Percentiles rank a stretch among this genome's conserved stretches.
These are phyloP conservation scores for Drosophila lini DNA, from an alignment of 1,140 invertebrate genomes.

Conservation along the genomic window DNA sequence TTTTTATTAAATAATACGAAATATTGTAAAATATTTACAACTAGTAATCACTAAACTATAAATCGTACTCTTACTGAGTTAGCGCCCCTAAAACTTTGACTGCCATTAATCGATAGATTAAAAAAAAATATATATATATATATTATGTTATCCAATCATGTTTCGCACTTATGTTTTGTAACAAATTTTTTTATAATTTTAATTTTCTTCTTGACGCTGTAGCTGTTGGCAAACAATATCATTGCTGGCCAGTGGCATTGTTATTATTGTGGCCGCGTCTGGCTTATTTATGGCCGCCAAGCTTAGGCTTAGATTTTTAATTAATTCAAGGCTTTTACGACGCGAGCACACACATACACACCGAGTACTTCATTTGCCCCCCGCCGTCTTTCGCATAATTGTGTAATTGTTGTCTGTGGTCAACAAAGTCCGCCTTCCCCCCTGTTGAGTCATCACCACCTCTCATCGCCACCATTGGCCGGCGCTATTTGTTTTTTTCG, in stretches of 20 bases:
- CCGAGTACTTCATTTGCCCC: conserved; percentile 10
- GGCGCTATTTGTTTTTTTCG: conserved; percentile 35
- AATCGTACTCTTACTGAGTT: neutral
- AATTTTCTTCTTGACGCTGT: conserved; percentile 19
- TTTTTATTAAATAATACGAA: neutral
- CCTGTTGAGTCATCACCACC: conserved; percentile 50
- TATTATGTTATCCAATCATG: conserved; percentile 17
- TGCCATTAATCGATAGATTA: conserved; percentile 17
- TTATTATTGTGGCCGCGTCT: conserved; percentile 47
- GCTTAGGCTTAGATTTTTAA: conserved; percentile 81
- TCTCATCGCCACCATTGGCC: conserved; percentile 14
- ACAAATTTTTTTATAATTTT: conserved; percentile 23
- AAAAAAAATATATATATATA: neutral
- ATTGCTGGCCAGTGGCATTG: conserved; percentile 45
- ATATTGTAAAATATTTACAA: neutral
- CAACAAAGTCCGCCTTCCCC: conserved; percentile 18
- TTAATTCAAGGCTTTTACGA: conserved; percentile 77
- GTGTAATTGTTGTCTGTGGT: conserved; percentile 75
- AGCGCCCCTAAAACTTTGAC: conserved; percentile 25
- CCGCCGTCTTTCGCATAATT: conserved; percentile 60
- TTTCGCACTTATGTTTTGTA: conserved; percentile 33
- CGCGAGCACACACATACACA: conserved; percentile 20
- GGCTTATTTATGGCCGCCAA: conserved; percentile 71
- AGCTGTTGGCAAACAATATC: conserved; percentile 48
- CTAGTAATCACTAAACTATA: neutral